Percentiles rank a stretch among this genome's conserved stretches.
Evolutionary conservation across 2,888 invertebrate species (phyloP).

Genomic region (Ectemnius continuus): DNA sequence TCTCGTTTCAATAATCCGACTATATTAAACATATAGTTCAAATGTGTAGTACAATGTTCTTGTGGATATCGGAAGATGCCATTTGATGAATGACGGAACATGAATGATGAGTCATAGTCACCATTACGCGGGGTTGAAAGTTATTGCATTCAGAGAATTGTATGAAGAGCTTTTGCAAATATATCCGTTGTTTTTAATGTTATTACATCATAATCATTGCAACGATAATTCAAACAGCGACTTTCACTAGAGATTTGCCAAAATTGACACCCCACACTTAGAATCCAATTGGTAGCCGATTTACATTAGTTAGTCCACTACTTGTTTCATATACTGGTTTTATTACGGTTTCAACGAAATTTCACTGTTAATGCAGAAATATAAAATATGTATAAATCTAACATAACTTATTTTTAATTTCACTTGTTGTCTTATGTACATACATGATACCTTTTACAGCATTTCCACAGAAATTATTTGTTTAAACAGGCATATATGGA

Average conservation of each 20-base stretch:
- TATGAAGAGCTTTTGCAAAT: constrained; percentile 15
- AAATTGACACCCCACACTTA: not conserved
- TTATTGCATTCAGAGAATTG: no score
- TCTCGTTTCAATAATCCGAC: no score
- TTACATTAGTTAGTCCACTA: constrained; percentile 13
- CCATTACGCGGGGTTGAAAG: no score
- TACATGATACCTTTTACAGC: constrained; percentile 37
- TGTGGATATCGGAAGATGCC: no score
- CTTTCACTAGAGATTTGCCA: constrained; percentile 10
- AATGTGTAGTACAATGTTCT: no score
- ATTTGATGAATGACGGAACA: no score
- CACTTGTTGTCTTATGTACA: constrained; percentile 61
- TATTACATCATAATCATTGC: constrained; percentile 43
- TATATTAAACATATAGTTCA: no score
- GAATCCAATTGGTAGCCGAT: not conserved
- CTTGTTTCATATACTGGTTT: constrained; percentile 31
- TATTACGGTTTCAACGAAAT: constrained; percentile 27
- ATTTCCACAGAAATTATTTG: constrained; percentile 32
- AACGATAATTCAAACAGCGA: constrained; percentile 22
- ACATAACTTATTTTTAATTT: constrained; percentile 46
- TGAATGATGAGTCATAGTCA: no score
- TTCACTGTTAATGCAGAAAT: constrained; percentile 52
- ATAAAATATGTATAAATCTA: constrained; percentile 67
- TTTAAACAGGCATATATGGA: constrained; percentile 17
- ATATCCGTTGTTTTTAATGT: constrained; percentile 44